Conservation (phyloP, 2,113 vertebrate genomes). For the crab-eating macaque (Macaca fascicularis) region T2T-MFA8v1.1 NC_088380.1:35068501-35069000, state of each 20-base stretch:
- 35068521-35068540: conserved; percentile 8
- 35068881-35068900: neutral
- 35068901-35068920: neutral
- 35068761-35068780: conserved; percentile 26
- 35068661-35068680: conserved; percentile 22
- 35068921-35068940: neutral
- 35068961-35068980: neutral
- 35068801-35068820: neutral
- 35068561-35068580: conserved; percentile 45
- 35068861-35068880: neutral
- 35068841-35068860: neutral
- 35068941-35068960: no score
- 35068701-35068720: neutral
- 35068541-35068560: conserved; percentile 30
- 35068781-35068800: neutral
- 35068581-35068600: neutral
- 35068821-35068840: neutral
- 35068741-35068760: conserved; percentile 28
- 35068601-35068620: conserved; percentile 26
- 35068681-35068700: neutral
- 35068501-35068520: conserved; percentile 12
- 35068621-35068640: neutral
- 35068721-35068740: neutral
- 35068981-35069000: neutral
- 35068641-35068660: neutral